phyloP scores from a whole-genome alignment of 2,888 invertebrate species.

The Nycteola revayana region DNA sequence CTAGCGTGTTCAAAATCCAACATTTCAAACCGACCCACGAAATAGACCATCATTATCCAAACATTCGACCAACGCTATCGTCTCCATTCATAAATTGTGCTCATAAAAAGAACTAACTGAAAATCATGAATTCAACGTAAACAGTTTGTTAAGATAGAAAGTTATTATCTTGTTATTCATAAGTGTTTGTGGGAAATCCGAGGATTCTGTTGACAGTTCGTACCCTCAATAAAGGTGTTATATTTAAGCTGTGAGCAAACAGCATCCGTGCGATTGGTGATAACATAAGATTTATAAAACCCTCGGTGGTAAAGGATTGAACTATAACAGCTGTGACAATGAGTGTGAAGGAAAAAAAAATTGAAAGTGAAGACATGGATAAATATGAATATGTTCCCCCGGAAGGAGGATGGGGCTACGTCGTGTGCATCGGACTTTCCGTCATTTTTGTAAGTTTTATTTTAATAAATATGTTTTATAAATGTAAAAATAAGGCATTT shows the following conservation, averaged over 20 bases:
- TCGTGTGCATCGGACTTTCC: slow-evolving; percentile 84
- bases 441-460: slow-evolving; percentile 84
- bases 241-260: slow-evolving; percentile 56
- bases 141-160: too few relatives aligned
- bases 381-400: slow-evolving; percentile 78
- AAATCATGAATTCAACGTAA: too few relatives aligned
- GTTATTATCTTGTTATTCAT: slow-evolving; percentile 45
- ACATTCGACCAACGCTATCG: too few relatives aligned
- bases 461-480: too few relatives aligned
- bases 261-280: slow-evolving; percentile 46
- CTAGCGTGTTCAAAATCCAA: slow-evolving; percentile 6
- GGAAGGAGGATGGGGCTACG: slow-evolving; percentile 89
- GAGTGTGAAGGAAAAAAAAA: slow-evolving; percentile 49
- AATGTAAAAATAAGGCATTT: too few relatives aligned
- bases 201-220: slow-evolving; percentile 50
- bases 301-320: slow-evolving; percentile 40
- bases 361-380: slow-evolving; percentile 51
- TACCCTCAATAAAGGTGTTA: slow-evolving; percentile 60
- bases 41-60: too few relatives aligned
- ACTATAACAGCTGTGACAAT: slow-evolving; percentile 37
- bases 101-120: too few relatives aligned
- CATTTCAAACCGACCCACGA: too few relatives aligned
- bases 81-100: too few relatives aligned
- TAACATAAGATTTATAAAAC: slow-evolving; percentile 59
- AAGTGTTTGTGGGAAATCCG: slow-evolving; percentile 67